Evolutionary conservation across 2,888 invertebrate species (phyloP).

Genomic region (Allacma fusca): DNA sequence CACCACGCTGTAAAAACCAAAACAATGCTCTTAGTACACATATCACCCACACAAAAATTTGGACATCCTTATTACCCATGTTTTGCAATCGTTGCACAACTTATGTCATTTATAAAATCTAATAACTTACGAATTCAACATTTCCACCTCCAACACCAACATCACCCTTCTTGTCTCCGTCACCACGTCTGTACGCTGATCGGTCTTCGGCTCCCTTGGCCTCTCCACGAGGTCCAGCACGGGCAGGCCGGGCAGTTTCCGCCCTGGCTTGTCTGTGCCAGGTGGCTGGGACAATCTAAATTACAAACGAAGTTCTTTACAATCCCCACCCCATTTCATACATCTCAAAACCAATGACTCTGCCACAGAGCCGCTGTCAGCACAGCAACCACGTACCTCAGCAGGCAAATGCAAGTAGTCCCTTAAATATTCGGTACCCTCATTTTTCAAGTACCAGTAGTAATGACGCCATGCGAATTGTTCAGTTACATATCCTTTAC

Average conservation of each 20-base stretch:
- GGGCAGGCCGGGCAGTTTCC: conserved; percentile 83
- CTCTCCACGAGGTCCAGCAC: conserved; percentile 74
- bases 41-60: no score
- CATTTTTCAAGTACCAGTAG: conserved; percentile 99
- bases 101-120: conserved; percentile 44
- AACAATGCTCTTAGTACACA: neutral
- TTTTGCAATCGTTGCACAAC: neutral
- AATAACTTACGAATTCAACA: conserved; percentile 80
- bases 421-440: conserved; percentile 95
- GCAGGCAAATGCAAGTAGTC: conserved; percentile 95
- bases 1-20: conserved; percentile 72
- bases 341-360: no score
- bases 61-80: neutral
- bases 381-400: conserved; percentile 68
- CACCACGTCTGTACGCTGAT: conserved; percentile 75
- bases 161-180: conserved; percentile 92
- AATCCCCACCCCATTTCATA: neutral
- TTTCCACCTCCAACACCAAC: conserved; percentile 93
- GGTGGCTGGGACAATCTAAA: conserved; percentile 92
- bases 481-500: conserved; percentile 96
- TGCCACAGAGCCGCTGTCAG: neutral
- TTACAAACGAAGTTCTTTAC: neutral
- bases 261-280: conserved; percentile 88
- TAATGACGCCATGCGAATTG: conserved; percentile 99
- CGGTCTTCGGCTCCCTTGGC: conserved; percentile 82